phyloP scores from a whole-genome alignment of 2,797 vertebrate genomes.

The Novumbra hubbsi region DNA sequence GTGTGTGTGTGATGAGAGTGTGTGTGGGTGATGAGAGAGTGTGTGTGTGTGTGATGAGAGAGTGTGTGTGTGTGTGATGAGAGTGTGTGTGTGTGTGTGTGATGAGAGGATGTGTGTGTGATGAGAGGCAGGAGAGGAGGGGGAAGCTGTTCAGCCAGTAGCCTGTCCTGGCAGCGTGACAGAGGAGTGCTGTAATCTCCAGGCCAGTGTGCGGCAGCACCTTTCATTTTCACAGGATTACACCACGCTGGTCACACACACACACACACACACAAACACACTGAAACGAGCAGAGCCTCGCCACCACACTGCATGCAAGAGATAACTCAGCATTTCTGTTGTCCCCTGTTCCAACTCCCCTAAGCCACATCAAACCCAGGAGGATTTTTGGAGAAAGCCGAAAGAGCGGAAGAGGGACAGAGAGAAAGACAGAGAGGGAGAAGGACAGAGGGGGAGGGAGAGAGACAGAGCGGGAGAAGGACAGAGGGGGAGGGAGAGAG shows the following conservation, averaged over 20 bases:
- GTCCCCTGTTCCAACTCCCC: slow-evolving; percentile 73
- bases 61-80: slow-evolving; percentile 7
- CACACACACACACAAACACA: slow-evolving; percentile 14
- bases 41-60: not conserved
- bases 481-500: slow-evolving; percentile 19
- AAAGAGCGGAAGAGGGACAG: slow-evolving; percentile 24
- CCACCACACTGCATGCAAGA: slow-evolving; percentile 69
- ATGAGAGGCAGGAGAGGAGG: not conserved
- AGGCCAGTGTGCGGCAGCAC: slow-evolving; percentile 78
- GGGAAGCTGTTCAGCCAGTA: slow-evolving; percentile 31
- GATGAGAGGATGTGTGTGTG: slow-evolving; percentile 5
- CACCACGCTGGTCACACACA: slow-evolving; percentile 54
- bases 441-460: slow-evolving; percentile 33
- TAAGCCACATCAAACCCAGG: slow-evolving; percentile 77
- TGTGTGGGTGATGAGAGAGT: not conserved
- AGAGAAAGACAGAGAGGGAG: slow-evolving; percentile 7
- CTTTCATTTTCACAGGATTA: slow-evolving; percentile 80
- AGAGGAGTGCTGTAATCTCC: slow-evolving; percentile 73
- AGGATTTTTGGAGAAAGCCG: slow-evolving; percentile 57
- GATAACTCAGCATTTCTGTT: slow-evolving; percentile 82
- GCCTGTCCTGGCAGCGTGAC: slow-evolving; percentile 67
- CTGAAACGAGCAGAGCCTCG: slow-evolving; percentile 58
- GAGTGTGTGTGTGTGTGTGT: not conserved
- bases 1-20: not conserved
- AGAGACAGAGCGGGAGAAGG: slow-evolving; percentile 2